Evolutionary conservation across 1,140 invertebrate genomes (phyloP), one percentile per base, ranked within the genome.

Genomic region (Lepidurus couesii): DNA sequence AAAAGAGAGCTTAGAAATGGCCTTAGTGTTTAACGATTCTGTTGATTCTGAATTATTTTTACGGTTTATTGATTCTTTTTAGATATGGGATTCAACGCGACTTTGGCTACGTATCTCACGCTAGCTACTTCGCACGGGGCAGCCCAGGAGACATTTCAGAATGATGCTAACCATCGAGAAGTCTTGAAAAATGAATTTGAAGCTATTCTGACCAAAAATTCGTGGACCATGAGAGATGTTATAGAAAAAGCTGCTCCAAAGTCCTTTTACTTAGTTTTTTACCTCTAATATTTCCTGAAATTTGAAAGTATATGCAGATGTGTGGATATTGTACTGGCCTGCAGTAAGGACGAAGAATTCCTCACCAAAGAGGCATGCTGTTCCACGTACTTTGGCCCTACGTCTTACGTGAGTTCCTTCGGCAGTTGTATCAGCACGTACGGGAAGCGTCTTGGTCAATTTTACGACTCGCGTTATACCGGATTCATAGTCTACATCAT

Each of bases 101-200:
- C 53, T n/a, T n/a, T 65, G 53, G 53, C 53, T 65, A 65, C 53
- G 21, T 65, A 65, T 65, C 21, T 65, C 16, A 65, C 53, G 16
- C 21, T 65, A 16, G 53, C 53, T 11, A 65, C 53, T 65, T 65
- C 53, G 5, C 53, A 16, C 7, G 8, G 53, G 16, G 9, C 53
- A 65, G 13, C 16, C 9, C 7, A n/a, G 2, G n/a, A 7, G 4
- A n/a, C 53, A 7, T 65, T n/a, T 7, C 7, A 21, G 53, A 65
- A 21, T n/a, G 6, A 65, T 7, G 8, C 0, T 4, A 13, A 13
- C 16, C 16, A 21, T 16, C 8, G n/a, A 65, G 21, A 65, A 65
- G 13, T 7, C 53, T 65, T 65, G 53, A 65, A 65, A 65, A 47
- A 10, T 5, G 53, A 65, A 21, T 65, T 11, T 21, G n/a, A 65